Percentiles rank a stretch among this genome's conserved stretches.
Conservation (phyloP, 1,140 invertebrate species). For the Acromyrmex charruanus region DNA sequence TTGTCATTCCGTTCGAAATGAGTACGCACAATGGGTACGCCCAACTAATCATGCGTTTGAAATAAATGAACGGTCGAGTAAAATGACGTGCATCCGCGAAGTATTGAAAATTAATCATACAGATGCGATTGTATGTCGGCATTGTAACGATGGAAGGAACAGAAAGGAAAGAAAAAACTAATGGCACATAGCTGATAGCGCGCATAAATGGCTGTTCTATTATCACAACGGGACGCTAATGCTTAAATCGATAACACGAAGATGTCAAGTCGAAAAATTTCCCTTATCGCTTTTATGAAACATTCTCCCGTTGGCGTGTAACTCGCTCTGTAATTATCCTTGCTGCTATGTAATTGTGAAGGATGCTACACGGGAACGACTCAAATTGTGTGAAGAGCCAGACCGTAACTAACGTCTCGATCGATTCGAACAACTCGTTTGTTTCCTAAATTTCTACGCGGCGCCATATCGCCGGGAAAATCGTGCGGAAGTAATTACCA, state of each 20-base stretch:
- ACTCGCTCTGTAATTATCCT: slow-evolving; percentile 28
- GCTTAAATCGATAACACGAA: slow-evolving; percentile 78
- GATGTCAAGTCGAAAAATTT: slow-evolving; percentile 49
- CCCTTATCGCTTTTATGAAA: slow-evolving; percentile 8
- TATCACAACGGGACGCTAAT: slow-evolving; percentile 76
- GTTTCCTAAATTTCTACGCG: slow-evolving; percentile 44
- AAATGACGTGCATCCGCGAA: background rate
- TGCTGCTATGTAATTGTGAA: slow-evolving; percentile 14
- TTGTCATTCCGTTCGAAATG: background rate
- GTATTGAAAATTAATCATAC: slow-evolving; percentile 42
- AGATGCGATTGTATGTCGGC: slow-evolving; percentile 1
- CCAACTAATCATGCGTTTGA: slow-evolving; percentile 25
- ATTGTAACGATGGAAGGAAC: background rate
- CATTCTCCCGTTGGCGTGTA: background rate
- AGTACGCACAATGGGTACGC: background rate
- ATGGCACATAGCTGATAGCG: slow-evolving; percentile 36
- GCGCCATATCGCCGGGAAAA: slow-evolving; percentile 73
- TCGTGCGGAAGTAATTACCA: slow-evolving; percentile 79
- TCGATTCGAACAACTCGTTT: slow-evolving; percentile 43
- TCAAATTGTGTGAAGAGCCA: slow-evolving; percentile 14
- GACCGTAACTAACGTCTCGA: slow-evolving; percentile 4
- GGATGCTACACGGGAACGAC: background rate
- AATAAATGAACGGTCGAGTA: slow-evolving; percentile 5
- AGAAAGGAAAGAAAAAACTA: slow-evolving; percentile 22
- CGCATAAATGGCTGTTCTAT: slow-evolving; percentile 72